phyloP scores from a whole-genome alignment of 2,797 vertebrate genomes.

The Epinephelus awoara region DNA sequence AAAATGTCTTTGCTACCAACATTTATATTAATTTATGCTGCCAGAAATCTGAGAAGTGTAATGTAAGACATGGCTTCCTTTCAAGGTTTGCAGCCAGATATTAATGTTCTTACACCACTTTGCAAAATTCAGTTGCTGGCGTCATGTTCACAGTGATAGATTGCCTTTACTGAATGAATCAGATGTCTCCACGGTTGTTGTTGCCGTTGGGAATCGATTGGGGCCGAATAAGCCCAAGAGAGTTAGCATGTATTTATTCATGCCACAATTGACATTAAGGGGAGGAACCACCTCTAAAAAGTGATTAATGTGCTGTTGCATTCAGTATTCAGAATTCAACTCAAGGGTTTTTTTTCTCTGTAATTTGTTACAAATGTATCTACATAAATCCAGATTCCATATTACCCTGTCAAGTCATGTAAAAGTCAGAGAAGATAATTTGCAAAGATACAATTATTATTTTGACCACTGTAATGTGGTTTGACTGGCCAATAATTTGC shows the following conservation, averaged over 20 bases:
- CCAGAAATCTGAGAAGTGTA: background rate
- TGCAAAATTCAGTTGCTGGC: slow-evolving; percentile 28
- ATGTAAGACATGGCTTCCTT: background rate
- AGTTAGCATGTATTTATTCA: slow-evolving; percentile 31
- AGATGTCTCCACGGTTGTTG: slow-evolving; percentile 9
- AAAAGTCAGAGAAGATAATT: background rate
- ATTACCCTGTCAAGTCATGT: background rate
- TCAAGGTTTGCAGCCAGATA: slow-evolving; percentile 17
- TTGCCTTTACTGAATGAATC: slow-evolving; percentile 33
- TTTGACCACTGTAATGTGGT: background rate
- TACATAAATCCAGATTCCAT: slow-evolving; percentile 4
- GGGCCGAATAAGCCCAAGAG: slow-evolving; percentile 15
- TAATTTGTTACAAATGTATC: slow-evolving; percentile 7
- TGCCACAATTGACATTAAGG: slow-evolving; percentile 15
- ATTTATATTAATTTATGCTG: background rate
- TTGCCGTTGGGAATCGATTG: slow-evolving; percentile 28
- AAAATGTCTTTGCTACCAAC: background rate
- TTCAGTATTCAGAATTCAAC: background rate
- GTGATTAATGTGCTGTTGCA: slow-evolving; percentile 30
- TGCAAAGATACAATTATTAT: background rate
- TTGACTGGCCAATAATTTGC: slow-evolving; percentile 8
- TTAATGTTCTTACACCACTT: slow-evolving; percentile 24
- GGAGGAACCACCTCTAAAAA: slow-evolving; percentile 7
- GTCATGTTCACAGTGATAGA: slow-evolving; percentile 26
- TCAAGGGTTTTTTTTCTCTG: background rate